These are phyloP conservation scores for Drosophila nr. perissopoda DNA, from an alignment of 2,888 invertebrate genomes.

Conservation along the genomic window DNA sequence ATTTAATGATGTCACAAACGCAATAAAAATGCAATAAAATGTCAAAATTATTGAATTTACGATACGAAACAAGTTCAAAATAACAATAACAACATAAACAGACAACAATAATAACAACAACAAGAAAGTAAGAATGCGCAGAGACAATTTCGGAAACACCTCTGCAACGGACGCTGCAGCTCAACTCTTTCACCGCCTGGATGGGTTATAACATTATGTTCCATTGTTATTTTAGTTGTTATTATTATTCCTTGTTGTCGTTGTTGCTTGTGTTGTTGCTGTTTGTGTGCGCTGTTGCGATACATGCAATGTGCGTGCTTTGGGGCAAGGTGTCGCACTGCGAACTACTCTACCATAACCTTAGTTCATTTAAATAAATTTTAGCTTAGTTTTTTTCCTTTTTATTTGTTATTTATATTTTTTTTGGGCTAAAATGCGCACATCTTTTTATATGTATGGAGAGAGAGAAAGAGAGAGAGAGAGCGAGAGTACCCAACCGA, in stretches of 20 bases:
- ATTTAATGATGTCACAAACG: constrained; percentile 80
- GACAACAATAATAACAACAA: constrained; percentile 39
- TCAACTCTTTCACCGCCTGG: constrained; percentile 70
- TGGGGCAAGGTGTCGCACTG: constrained; percentile 77
- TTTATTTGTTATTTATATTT: constrained; percentile 20
- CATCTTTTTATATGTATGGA: constrained; percentile 31
- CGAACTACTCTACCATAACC: constrained; percentile 77
- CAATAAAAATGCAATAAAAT: constrained; percentile 81
- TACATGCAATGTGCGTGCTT: constrained; percentile 72
- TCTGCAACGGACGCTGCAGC: constrained; percentile 53
- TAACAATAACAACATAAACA: constrained; percentile 55
- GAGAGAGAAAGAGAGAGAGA: constrained; percentile 5
- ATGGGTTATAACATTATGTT: constrained; percentile 74
- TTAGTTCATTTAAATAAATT: constrained; percentile 72
- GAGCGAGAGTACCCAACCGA: constrained; percentile 54
- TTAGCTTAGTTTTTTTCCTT: constrained; percentile 37
- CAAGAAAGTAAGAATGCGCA: constrained; percentile 54
- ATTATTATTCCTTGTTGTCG: constrained; percentile 42
- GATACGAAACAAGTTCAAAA: constrained; percentile 80
- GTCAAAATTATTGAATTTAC: constrained; percentile 82
- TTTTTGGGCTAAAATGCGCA: constrained; percentile 49
- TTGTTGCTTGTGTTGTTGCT: constrained; percentile 42
- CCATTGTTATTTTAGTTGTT: constrained; percentile 68
- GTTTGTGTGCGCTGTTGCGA: constrained; percentile 58
- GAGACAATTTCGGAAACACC: constrained; percentile 67